A percentile compares a stretch with the other conserved stretches of the same genome.
Evolutionary conservation across 2,888 invertebrate species (phyloP).

Genomic region (Dolichopus griseipennis): DNA sequence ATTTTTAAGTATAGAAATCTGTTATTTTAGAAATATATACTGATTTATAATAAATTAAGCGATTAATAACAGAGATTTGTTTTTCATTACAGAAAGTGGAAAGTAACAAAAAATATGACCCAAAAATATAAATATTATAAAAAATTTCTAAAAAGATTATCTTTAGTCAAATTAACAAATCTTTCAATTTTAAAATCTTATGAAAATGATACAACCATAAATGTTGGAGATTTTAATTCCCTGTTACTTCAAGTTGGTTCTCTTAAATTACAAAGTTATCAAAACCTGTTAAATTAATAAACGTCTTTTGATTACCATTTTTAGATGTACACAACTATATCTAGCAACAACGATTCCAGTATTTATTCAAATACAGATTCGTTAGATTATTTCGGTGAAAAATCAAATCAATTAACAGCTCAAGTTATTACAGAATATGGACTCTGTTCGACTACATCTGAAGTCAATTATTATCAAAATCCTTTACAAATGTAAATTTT

Average conservation of each 20-base stretch:
- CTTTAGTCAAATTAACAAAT: conserved; percentile 28
- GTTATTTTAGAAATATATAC: no score
- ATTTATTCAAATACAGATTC: neutral
- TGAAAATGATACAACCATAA: conserved; percentile 28
- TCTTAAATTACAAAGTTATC: neutral
- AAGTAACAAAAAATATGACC: conserved; percentile 11
- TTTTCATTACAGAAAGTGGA: conserved; percentile 17
- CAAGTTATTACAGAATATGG: conserved; percentile 36
- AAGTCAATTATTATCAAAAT: conserved; percentile 29
- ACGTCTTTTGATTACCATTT: no score
- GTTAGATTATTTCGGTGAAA: no score
- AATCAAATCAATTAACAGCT: conserved; percentile 16
- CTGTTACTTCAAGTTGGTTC: neutral
- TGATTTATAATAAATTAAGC: no score
- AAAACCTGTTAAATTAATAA: neutral
- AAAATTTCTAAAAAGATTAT: conserved; percentile 28
- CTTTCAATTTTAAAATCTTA: conserved; percentile 27
- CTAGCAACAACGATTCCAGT: neutral
- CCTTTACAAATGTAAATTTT: conserved; percentile 20
- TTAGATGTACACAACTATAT: neutral
- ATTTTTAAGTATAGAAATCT: conserved; percentile 28
- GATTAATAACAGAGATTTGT: neutral
- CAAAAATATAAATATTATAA: conserved; percentile 27
- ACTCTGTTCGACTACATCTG: conserved; percentile 33
- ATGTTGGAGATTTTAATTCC: neutral